Evolutionary conservation across 1,140 invertebrate genomes (phyloP).

Genomic region (Cydia pomonella): DNA sequence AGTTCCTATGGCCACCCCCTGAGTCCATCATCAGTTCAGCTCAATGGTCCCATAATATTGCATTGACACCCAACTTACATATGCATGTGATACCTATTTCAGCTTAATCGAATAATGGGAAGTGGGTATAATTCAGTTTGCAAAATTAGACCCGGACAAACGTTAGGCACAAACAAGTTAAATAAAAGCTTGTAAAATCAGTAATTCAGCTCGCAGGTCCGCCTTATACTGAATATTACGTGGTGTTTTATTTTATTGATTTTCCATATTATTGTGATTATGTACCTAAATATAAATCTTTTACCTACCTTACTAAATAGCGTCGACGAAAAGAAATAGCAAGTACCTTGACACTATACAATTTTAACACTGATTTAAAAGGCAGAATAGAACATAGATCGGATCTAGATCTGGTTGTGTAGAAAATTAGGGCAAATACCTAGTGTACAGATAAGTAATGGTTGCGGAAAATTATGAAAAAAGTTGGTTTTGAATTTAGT

Average conservation of each 20-base stretch:
- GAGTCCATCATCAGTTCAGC: no score
- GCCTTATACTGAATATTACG: no score
- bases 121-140: no score
- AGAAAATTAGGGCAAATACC: conserved; percentile 4
- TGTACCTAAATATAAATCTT: background rate
- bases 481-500: background rate
- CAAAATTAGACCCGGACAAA: no score
- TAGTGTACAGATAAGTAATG: background rate
- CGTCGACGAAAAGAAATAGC: background rate
- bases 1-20: no score
- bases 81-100: no score
- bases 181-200: no score
- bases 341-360: background rate
- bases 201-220: no score
- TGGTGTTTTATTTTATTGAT: background rate
- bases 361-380: background rate
- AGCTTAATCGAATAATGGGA: no score
- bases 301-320: background rate
- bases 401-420: conserved; percentile 9
- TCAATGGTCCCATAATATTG: no score
- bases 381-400: background rate
- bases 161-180: no score
- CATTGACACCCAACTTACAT: no score
- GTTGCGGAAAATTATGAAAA: conserved; percentile 7
- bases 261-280: background rate